These are phyloP conservation scores for Luffia ferchaultella DNA, from an alignment of 2,888 invertebrate genomes.

Conservation along the genomic window DNA sequence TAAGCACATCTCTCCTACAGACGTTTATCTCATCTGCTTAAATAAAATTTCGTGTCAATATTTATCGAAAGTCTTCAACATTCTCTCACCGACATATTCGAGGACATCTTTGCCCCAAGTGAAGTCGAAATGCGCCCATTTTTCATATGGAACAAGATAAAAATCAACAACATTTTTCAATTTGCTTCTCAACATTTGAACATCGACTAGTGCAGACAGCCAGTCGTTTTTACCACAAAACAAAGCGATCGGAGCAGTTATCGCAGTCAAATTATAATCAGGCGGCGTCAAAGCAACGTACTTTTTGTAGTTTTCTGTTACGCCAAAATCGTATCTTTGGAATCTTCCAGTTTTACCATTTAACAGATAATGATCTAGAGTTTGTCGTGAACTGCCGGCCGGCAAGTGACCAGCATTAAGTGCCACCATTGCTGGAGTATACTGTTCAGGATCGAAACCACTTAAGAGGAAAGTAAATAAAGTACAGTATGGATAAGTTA, in stretches of 20 bases:
- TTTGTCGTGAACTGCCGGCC: slow-evolving; percentile 22
- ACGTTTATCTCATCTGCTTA: too few relatives aligned
- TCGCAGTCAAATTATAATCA: slow-evolving; percentile 21
- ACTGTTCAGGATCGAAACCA: slow-evolving; percentile 56
- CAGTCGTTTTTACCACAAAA: slow-evolving; percentile 60
- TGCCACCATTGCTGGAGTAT: slow-evolving; percentile 49
- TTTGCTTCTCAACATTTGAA: slow-evolving; percentile 14
- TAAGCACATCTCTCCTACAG: too few relatives aligned
- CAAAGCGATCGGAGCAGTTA: slow-evolving; percentile 29
- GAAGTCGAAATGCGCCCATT: slow-evolving; percentile 28
- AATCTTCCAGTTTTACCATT: slow-evolving; percentile 16
- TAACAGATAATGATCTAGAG: slow-evolving; percentile 21
- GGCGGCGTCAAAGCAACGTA: slow-evolving; percentile 19
- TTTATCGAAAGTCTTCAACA: neutral
- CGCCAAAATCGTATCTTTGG: slow-evolving; percentile 20
- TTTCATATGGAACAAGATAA: slow-evolving; percentile 15
- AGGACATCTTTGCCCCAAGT: slow-evolving; percentile 21
- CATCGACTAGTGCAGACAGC: slow-evolving; percentile 34
- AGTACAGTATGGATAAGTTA: slow-evolving; percentile 14
- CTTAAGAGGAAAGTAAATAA: slow-evolving; percentile 39
- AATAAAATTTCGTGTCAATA: neutral
- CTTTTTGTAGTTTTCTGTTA: slow-evolving; percentile 13
- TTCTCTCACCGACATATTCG: neutral
- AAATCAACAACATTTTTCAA: slow-evolving; percentile 26
- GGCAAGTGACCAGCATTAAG: slow-evolving; percentile 21